These are phyloP conservation scores for Drosophila mulleri DNA, from an alignment of 2,888 invertebrate species.

Conservation along the genomic window DNA sequence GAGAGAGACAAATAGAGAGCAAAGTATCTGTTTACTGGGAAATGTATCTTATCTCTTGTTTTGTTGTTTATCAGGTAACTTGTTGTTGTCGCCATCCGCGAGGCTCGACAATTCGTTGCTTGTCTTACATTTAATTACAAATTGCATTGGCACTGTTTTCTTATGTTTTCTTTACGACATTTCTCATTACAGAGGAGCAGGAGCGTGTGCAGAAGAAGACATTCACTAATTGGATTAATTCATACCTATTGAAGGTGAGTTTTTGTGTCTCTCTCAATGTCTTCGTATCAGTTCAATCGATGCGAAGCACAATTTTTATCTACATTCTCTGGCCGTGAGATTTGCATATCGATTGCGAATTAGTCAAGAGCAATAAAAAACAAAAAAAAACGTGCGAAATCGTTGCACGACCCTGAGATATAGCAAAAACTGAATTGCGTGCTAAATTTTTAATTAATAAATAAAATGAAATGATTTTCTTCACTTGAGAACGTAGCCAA, in stretches of 20 bases:
- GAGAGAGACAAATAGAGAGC: not conserved
- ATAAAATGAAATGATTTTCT: constrained; percentile 7
- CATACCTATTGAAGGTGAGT: constrained; percentile 96
- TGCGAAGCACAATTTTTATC: constrained; percentile 54
- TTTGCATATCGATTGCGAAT: constrained; percentile 68
- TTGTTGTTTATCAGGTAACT: constrained; percentile 49
- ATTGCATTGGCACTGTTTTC: constrained; percentile 48
- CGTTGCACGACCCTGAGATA: constrained; percentile 18
- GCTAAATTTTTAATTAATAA: constrained; percentile 19
- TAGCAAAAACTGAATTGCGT: constrained; percentile 6
- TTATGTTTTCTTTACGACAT: constrained; percentile 41
- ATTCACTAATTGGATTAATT: constrained; percentile 99
- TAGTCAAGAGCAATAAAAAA: constrained; percentile 15
- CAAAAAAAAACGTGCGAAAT: constrained; percentile 42
- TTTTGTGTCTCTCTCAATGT: constrained; percentile 44
- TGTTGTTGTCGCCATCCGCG: constrained; percentile 20
- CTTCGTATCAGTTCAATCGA: constrained; percentile 51
- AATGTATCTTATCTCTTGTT: constrained; percentile 68
- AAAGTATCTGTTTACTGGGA: constrained; percentile 31
- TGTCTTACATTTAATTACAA: constrained; percentile 61
- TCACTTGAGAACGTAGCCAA: not conserved
- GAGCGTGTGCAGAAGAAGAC: constrained; percentile 99
- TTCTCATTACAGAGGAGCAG: constrained; percentile 95
- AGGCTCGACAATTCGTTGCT: constrained; percentile 15
- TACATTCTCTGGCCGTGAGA: constrained; percentile 62